A percentile compares a stretch with the other conserved stretches of the same genome.
Conservation (phyloP, 1,140 invertebrate species). For the Drosophila prosaltans region DNA sequence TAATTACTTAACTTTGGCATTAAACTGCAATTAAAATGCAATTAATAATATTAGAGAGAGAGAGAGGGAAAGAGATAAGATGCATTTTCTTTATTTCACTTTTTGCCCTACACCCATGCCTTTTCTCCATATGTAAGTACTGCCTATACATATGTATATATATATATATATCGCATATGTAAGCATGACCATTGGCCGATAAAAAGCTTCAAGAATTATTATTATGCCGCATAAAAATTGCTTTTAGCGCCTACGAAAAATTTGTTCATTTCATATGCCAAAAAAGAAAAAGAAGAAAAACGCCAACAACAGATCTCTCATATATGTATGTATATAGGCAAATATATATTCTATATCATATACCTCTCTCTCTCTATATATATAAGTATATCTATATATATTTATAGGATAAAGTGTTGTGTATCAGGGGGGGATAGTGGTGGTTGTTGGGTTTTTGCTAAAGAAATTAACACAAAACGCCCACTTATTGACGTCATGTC, state of each 20-base stretch:
- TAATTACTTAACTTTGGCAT: too few relatives aligned
- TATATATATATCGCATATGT: conserved; percentile 3
- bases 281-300: conserved; percentile 31
- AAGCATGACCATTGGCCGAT: conserved; percentile 34
- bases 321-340: conserved; percentile 23
- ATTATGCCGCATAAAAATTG: conserved; percentile 56
- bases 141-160: conserved; percentile 12
- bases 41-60: too few relatives aligned
- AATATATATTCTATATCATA: background rate
- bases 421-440: background rate
- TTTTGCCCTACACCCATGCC: background rate
- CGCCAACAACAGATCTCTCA: conserved; percentile 13
- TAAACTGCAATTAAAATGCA: too few relatives aligned
- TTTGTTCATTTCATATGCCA: conserved; percentile 19
- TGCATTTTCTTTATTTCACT: background rate
- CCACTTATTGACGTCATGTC: conserved; percentile 82
- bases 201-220: conserved; percentile 65
- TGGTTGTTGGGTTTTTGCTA: background rate
- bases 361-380: background rate
- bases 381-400: conserved; percentile 2
- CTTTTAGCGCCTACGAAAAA: conserved; percentile 48
- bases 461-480: conserved; percentile 77
- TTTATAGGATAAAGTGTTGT: conserved; percentile 1
- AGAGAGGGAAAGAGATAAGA: too few relatives aligned
- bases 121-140: conserved; percentile 3